A percentile compares a stretch with the other conserved stretches of the same genome.
These are phyloP conservation scores for Siphamia tubifer DNA, from an alignment of 2,113 vertebrate genomes.

Conservation along the genomic window DNA sequence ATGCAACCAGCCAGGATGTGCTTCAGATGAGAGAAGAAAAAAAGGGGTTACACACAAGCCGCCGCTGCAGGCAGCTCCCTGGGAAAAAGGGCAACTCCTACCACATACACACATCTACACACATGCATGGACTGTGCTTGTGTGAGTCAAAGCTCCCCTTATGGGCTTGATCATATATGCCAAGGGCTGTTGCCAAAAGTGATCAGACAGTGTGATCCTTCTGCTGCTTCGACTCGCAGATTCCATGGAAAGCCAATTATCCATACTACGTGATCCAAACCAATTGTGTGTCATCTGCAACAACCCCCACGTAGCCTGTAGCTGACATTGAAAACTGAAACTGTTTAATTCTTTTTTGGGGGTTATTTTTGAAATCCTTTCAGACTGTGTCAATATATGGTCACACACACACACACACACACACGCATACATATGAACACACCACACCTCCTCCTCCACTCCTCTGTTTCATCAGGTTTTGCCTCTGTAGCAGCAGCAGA, in stretches of 20 bases:
- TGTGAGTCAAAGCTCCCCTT: conserved; percentile 57
- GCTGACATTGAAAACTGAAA: conserved; percentile 10
- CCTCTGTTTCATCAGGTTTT: conserved; percentile 66
- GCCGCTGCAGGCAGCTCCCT: conserved; percentile 4
- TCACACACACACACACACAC: background rate
- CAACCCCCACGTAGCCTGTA: conserved; percentile 1
- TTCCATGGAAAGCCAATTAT: conserved; percentile 45
- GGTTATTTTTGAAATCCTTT: conserved; percentile 13
- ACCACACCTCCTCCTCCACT: conserved; percentile 22
- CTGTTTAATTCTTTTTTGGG: background rate
- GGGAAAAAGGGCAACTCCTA: conserved; percentile 4
- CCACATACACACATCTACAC: conserved; percentile 9
- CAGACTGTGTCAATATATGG: background rate
- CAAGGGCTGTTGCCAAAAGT: conserved; percentile 28
- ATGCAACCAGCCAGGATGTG: conserved; percentile 4
- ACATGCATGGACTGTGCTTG: conserved; percentile 19
- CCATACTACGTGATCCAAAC: conserved; percentile 18
- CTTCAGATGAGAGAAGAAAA: background rate
- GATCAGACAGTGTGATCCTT: conserved; percentile 56
- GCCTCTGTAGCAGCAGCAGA: conserved; percentile 52
- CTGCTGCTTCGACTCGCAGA: conserved; percentile 32
- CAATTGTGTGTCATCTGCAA: conserved; percentile 12
- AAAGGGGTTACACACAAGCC: background rate
- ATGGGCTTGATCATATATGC: too few relatives aligned
- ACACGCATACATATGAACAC: background rate